Conservation (phyloP, 2,797 vertebrate genomes). For the Diceros bicornis region DNA sequence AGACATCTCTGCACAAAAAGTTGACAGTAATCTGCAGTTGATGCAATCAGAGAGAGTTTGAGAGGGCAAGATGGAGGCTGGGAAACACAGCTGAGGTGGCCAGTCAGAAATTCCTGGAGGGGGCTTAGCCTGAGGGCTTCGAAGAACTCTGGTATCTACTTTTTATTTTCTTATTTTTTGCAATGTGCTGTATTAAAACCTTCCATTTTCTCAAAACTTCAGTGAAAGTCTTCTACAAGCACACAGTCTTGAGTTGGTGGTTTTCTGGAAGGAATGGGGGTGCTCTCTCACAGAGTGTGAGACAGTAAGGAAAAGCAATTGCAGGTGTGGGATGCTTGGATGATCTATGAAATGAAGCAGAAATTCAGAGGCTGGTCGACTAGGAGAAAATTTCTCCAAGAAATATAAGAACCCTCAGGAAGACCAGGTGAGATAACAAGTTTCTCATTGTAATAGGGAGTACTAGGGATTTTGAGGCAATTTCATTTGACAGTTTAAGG, state of each 20-base stretch:
- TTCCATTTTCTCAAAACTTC: background rate
- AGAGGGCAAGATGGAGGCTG: background rate
- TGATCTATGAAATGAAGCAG: background rate
- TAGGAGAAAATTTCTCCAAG: background rate
- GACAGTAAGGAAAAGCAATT: background rate
- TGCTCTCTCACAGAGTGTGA: background rate
- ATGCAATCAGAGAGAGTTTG: background rate
- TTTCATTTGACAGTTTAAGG: background rate
- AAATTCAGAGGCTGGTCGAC: background rate
- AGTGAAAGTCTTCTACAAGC: background rate
- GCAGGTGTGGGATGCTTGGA: too few species aligned
- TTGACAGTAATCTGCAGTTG: background rate
- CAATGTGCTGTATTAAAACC: background rate
- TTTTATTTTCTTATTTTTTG: background rate
- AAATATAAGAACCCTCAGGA: background rate
- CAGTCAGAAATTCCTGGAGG: background rate
- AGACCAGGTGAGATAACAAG: background rate
- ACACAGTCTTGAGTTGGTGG: background rate
- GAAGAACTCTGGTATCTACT: background rate
- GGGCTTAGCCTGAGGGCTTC: background rate
- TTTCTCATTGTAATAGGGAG: background rate
- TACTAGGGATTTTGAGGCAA: background rate
- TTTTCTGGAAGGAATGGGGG: background rate
- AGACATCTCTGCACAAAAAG: too few species aligned
- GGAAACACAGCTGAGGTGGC: background rate